Evolutionary conservation across 2,888 invertebrate species (phyloP), one percentile per base, ranked within the genome.

Genomic region (Andrena trimmerana): DNA sequence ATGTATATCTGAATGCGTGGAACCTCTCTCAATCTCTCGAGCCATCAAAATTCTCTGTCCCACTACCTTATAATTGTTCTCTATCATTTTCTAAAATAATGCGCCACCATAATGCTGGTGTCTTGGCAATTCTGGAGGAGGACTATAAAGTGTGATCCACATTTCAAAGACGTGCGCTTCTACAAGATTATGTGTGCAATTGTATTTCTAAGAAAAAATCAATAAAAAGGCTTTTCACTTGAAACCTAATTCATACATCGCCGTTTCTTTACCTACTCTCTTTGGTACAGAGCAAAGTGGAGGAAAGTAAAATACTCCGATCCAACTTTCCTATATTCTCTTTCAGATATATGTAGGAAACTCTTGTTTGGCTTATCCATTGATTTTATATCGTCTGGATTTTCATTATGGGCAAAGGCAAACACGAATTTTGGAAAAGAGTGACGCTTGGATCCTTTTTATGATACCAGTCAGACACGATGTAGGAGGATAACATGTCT

Each of bases 1-100:
- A 87, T 73, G 50, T 65, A 48, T 75, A 66, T 36, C 67, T 81
- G 62, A 73, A 79, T 69, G 65, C 27, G 62, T 36, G 60, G 54
- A 57, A 42, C 52, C 66, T 33, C 68, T 62, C 74, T 84, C 36
- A 50, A 54, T 60, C n/a, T 50, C n/a, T 65, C 36, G 72, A 42
- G 36, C 42, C 69, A 73, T 81, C 59, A 52, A 65, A 72, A 72
- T 79, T 72, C 52, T 77, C 50, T 8, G 13, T 52, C 24, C 13
- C n/a, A 1, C 31, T 77, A 29, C 31, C 1, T n/a, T 29, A n/a
- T 24, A 27, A 42, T 60, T 74, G 62, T n/a, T 65, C 20, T 59
- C 29, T 60, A 69, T 36, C 42, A 42, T 78, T 70, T 74, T 74
- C 62, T 77, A 62, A 59, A 59, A 76, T 77, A 52, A 42, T 36